Evolutionary conservation across 2,888 invertebrate genomes (phyloP), one percentile per base, ranked within the genome.

Genomic region (Andrena bucephala): DNA sequence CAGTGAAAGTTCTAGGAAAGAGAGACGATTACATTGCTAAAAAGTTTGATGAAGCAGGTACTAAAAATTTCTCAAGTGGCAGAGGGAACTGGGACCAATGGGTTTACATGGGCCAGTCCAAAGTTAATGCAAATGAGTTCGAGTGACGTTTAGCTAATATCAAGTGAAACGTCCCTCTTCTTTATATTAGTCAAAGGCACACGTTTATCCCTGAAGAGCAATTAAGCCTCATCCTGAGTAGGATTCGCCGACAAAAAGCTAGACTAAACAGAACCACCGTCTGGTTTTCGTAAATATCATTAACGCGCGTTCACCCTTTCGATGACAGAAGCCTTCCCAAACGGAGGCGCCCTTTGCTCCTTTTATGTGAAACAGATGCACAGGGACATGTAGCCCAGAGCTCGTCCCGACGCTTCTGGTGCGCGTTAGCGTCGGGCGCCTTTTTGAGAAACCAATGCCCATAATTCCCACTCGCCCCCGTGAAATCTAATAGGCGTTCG

Each of bases 281-380:
- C 85, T 76, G 81, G 60, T 80, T 80, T 60, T 69, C 73, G 74
- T 77, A 78, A 70, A 80, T 89, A 77, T 80, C 81, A 72, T 77
- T 85, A 87, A 80, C 66, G 74, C 75, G 57, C 50, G 68, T 68
- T 78, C 72, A 87, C 83, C 83, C 85, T 69, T 85, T 85, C 82
- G 85, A 79, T 68, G 87, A 89, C 77, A 75, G 82, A 89, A 76
- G 68, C 27, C 85, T 83, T 87, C 79, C 89, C 72, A 67, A 74
- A 63, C 72, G 68, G 27, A 16, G 72, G 36, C 52, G 71, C 63
- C 81, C 79, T 84, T 83, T 84, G 84, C 83, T 84, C 82, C 77
- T 85, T 89, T 90, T 91, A 92, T 91, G 89, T 74, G 87, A 89
- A 90, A 87, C 92, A 92, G 89, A 91, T 92, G 92, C 85, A 89